Base-by-base conservation (phyloP, 1,140 invertebrate species). In the Bicyclus anynana region DNA sequence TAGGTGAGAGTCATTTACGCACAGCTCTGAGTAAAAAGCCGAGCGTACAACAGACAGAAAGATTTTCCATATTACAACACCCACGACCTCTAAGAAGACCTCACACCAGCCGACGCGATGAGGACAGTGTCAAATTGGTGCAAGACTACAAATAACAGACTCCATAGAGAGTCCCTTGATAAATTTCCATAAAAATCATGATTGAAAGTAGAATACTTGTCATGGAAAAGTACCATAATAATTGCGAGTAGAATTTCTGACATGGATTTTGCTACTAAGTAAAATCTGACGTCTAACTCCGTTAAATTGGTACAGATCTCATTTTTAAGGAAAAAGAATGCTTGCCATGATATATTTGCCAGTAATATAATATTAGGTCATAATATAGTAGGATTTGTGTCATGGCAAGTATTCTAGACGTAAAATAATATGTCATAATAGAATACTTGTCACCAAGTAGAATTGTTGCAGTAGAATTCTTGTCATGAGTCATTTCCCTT, bases 1-100 rank as follows among this genome's bases (percentile, higher is more conserved):
- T 71, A 89, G 88, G 88, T 9, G 88, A 89, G 62, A 85, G 77
- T 21, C 85, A 89, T 52, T 76, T 89, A 18, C 81, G 84, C 17
- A 83, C 74, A 27, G 84, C 84, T 0, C 59, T 89, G 6, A 74
- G 69, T 53, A 84, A 84, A 60, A 84, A 86, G 50, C 73, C 80
- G 42, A 58, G 33, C 6, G 38, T 44, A 4, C 70, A 77, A 18
- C 76, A 83, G 29, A 74, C 52, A 5, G 85, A 88, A 40, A 62
- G 76, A 16, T 89, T 89, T 60, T 84, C 87, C 0, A 72, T 89
- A 27, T 64, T 89, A 0, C 88, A 87, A 55, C 78, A 86, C 21
- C 81, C 86, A 9, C 72, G 80, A 1, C 86, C 85, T 0, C 63
- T 87, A 5, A 64, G 86, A 37, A 65, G 81, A 35, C 73, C 81